phyloP scores from a whole-genome alignment of 2,797 vertebrate species.

The Channa striata region DNA sequence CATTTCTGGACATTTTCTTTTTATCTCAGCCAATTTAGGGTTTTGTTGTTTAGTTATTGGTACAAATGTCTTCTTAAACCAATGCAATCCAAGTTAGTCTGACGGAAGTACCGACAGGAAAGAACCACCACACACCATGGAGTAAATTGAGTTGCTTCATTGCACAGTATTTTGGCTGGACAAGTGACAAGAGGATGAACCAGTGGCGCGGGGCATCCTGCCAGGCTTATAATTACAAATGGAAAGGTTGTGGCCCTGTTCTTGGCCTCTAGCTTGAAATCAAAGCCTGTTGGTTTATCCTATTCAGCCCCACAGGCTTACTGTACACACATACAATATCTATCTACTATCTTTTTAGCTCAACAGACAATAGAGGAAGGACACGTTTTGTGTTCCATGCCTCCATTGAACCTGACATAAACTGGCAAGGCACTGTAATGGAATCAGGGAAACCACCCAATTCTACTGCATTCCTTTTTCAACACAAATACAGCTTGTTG shows the following conservation, averaged over 20 bases:
- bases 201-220: conserved; percentile 22
- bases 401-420: background rate
- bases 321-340: background rate
- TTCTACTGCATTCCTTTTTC: background rate
- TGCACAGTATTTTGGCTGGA: conserved; percentile 26
- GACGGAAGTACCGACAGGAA: background rate
- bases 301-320: background rate
- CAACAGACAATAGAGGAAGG: background rate
- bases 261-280: conserved; percentile 35
- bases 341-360: background rate
- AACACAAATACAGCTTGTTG: background rate
- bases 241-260: conserved; percentile 38
- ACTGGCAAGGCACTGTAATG: conserved; percentile 1
- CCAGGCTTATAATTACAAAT: conserved; percentile 45
- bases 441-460: background rate
- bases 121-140: background rate
- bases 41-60: too few species aligned
- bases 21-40: background rate
- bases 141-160: background rate
- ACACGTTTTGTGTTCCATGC: background rate
- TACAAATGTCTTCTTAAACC: background rate
- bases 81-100: background rate
- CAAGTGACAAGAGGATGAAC: conserved; percentile 32
- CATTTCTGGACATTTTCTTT: background rate
- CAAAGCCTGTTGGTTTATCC: conserved; percentile 19